These are phyloP conservation scores for Phengaris arion DNA, from an alignment of 2,888 invertebrate genomes.

Conservation along the genomic window DNA sequence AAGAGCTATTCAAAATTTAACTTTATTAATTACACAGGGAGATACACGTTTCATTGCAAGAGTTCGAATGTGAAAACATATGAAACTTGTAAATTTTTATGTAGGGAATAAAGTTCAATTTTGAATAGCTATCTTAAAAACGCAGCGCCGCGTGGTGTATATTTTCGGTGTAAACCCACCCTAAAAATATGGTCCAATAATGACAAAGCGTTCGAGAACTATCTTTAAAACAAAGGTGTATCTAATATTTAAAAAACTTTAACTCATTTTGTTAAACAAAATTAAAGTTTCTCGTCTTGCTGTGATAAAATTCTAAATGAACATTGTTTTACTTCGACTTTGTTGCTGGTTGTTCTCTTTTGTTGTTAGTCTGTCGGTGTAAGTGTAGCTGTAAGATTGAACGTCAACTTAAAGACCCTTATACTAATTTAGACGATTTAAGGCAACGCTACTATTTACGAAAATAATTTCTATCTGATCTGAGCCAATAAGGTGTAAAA, in stretches of 20 bases:
- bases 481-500: too few species aligned
- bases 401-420: not conserved
- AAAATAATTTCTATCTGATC: too few species aligned
- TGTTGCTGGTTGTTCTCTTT: not conserved
- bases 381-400: not conserved
- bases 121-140: too few species aligned
- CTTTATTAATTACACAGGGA: too few species aligned
- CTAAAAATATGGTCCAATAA: not conserved
- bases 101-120: too few species aligned
- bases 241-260: conserved; percentile 8
- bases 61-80: too few species aligned
- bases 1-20: too few species aligned
- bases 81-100: too few species aligned
- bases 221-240: not conserved
- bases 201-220: not conserved
- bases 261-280: conserved; percentile 10
- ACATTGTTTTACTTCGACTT: conserved; percentile 3
- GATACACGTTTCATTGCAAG: too few species aligned
- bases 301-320: conserved; percentile 18
- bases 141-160: too few species aligned
- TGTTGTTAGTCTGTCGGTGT: not conserved
- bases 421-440: not conserved
- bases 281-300: conserved; percentile 21
- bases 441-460: too few species aligned
- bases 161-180: too few species aligned